These are phyloP conservation scores for Drosophila grimshawi DNA, from an alignment of 1,140 invertebrate genomes.

Conservation along the genomic window DNA sequence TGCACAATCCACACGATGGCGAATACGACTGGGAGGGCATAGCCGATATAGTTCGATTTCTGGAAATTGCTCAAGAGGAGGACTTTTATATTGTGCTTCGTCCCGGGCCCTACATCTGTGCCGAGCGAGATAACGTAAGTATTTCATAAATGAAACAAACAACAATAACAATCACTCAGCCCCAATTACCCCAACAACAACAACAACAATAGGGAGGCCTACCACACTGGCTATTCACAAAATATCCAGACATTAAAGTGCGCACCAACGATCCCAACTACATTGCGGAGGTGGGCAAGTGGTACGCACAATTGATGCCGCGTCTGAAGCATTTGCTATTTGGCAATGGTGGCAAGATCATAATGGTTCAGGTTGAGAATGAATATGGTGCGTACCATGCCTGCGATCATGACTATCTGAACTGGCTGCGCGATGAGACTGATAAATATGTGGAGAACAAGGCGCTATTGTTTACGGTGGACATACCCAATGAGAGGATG, in stretches of 20 bases:
- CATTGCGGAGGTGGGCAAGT: constrained; percentile 86
- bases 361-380: constrained; percentile 96
- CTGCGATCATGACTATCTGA: constrained; percentile 89
- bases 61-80: constrained; percentile 91
- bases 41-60: constrained; percentile 90
- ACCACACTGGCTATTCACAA: constrained; percentile 91
- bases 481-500: constrained; percentile 86
- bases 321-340: constrained; percentile 86
- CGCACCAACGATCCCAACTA: constrained; percentile 88
- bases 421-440: constrained; percentile 87
- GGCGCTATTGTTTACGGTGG: constrained; percentile 93
- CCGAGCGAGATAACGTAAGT: constrained; percentile 89
- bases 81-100: constrained; percentile 94
- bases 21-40: constrained; percentile 91
- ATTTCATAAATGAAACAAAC: no score
- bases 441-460: constrained; percentile 87
- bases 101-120: constrained; percentile 97
- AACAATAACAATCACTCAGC: neutral
- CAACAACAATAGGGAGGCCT: constrained; percentile 88
- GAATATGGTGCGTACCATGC: constrained; percentile 93
- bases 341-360: constrained; percentile 92
- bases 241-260: constrained; percentile 89
- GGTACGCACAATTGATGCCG: constrained; percentile 87
- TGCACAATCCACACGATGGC: constrained; percentile 92
- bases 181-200: neutral